A percentile compares a stretch with the other conserved stretches of the same genome.
Evolutionary conservation across 37 sponge, comb jelly and placozoan species (phyloP).

Genomic region (Geodia barretti): DNA sequence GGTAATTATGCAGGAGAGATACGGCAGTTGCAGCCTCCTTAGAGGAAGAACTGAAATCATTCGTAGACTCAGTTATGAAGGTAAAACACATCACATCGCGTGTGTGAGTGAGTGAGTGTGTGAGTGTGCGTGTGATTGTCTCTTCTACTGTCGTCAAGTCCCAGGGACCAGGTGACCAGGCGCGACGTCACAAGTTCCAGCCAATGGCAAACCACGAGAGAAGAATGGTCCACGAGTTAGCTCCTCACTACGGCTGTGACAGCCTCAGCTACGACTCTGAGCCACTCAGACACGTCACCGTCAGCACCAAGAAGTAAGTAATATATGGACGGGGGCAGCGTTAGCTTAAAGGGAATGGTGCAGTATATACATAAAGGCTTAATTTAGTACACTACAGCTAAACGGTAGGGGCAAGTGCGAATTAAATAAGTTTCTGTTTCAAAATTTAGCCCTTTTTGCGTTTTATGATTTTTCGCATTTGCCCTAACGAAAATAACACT

Average conservation of each 20-base stretch:
- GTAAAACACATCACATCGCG: no score
- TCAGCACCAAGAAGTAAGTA: conserved; percentile 50
- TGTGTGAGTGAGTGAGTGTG: not conserved
- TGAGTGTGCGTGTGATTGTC: not conserved
- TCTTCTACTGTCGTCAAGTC: not conserved
- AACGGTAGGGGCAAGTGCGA: no score
- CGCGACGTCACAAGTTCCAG: conserved; percentile 23
- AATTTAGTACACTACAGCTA: no score
- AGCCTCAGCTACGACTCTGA: conserved; percentile 61
- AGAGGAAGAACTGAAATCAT: conserved; percentile 20
- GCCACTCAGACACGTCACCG: conserved; percentile 60
- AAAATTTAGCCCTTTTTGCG: no score
- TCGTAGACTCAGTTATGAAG: conserved; percentile 24
- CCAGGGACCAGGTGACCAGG: conserved; percentile 5
- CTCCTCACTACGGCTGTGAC: conserved; percentile 58
- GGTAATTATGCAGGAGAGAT: conserved; percentile 17
- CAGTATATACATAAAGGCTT: no score
- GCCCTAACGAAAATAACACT: no score
- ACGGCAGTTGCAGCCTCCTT: not conserved
- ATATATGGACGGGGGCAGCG: no score
- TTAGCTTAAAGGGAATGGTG: no score
- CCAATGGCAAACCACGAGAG: conserved; percentile 65
- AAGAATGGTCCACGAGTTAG: conserved; percentile 77
- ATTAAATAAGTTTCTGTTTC: no score
- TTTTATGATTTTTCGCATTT: no score